A percentile compares a stretch with the other conserved stretches of the same genome.
Conservation (phyloP, 1,140 invertebrate species). For the Anastrepha ludens region DNA sequence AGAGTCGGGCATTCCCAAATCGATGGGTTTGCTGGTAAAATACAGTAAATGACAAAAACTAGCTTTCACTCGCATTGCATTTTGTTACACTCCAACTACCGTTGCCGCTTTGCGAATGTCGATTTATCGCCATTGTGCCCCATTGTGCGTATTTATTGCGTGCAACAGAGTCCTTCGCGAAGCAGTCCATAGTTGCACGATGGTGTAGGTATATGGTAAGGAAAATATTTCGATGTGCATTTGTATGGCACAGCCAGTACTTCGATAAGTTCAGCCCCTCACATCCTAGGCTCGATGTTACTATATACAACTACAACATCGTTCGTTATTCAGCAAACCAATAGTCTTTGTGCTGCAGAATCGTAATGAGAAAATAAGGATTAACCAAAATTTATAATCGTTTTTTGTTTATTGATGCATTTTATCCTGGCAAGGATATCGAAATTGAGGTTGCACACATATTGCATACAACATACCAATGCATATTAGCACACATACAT, state of each 20-base stretch:
- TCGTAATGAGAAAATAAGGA: constrained; percentile 64
- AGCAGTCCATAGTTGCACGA: not conserved
- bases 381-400: constrained; percentile 74
- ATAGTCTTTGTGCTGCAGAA: not conserved
- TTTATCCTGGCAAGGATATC: constrained; percentile 25
- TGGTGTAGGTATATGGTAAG: not conserved
- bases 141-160: constrained; percentile 44
- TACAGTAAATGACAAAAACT: not conserved
- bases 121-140: constrained; percentile 31
- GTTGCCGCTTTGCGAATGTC: not conserved
- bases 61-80: not conserved
- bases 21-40: not conserved
- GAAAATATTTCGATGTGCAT: constrained; percentile 23
- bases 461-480: not conserved
- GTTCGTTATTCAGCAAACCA: not conserved
- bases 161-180: constrained; percentile 60
- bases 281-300: not conserved
- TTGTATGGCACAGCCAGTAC: not conserved
- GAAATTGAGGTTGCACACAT: constrained; percentile 1
- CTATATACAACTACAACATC: not conserved
- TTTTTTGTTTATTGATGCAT: constrained; percentile 58
- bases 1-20: not conserved
- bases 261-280: not conserved
- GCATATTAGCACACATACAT: not conserved
- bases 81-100: not conserved